phyloP scores from a whole-genome alignment of 92 coral and sea anemone genomes.

The Plumapathes pennacea region DNA sequence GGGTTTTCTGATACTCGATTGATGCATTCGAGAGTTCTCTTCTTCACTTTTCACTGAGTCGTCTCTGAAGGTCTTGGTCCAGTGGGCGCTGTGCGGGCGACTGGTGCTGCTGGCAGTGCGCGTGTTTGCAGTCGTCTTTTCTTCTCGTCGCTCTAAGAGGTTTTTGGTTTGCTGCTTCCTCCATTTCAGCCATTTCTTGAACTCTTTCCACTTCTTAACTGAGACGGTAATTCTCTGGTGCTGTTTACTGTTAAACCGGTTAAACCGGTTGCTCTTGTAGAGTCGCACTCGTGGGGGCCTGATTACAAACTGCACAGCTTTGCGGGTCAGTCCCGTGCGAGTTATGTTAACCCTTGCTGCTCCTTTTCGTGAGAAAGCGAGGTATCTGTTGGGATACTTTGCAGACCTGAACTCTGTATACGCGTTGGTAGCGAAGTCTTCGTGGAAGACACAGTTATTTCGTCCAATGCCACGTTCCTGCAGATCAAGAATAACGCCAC shows the following conservation, averaged over 20 bases:
- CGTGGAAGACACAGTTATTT: conserved; percentile 76
- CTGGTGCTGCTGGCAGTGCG: too few species aligned
- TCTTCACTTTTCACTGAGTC: too few species aligned
- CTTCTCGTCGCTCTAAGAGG: too few species aligned
- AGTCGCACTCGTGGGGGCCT: conserved; percentile 69
- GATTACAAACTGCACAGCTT: conserved; percentile 88
- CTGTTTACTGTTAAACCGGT: conserved; percentile 7
- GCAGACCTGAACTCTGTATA: conserved; percentile 83
- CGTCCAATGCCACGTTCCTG: conserved; percentile 57
- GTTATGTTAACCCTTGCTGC: conserved; percentile 53
- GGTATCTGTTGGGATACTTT: conserved; percentile 46
- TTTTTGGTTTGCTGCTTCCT: conserved; percentile 39
- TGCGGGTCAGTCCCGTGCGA: conserved; percentile 36
- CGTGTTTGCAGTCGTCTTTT: too few species aligned
- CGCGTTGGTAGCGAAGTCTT: conserved; percentile 79
- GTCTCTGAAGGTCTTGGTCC: too few species aligned
- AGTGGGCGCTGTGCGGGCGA: too few species aligned
- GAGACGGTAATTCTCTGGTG: conserved; percentile 46
- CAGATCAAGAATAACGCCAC: not conserved
- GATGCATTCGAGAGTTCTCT: too few species aligned
- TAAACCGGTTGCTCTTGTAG: conserved; percentile 37
- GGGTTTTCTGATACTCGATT: too few species aligned
- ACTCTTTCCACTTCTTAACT: conserved; percentile 70
- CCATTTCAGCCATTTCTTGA: conserved; percentile 64
- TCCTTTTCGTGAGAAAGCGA: conserved; percentile 84